Percentiles rank a stretch among this genome's conserved stretches.
phyloP scores from a whole-genome alignment of 2,888 invertebrate species.

The Ctena decussata region DNA sequence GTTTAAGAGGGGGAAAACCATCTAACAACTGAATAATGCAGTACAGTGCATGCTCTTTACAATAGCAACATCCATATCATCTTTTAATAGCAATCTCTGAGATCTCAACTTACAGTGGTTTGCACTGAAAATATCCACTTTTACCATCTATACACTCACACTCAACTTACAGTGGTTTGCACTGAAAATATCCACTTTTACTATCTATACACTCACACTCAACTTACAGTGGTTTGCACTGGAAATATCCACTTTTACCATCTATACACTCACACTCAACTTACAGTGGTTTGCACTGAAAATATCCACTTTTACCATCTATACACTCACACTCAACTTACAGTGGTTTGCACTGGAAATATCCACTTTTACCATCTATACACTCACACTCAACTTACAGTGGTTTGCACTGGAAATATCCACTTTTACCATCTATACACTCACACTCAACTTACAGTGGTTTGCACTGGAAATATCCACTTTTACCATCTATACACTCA shows the following conservation, averaged over 20 bases:
- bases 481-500: slow-evolving; percentile 72
- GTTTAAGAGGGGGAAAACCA: no score
- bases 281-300: slow-evolving; percentile 72
- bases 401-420: slow-evolving; percentile 73
- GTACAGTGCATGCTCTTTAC: no score
- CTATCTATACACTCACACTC: slow-evolving; percentile 72
- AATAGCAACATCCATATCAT: no score
- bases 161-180: slow-evolving; percentile 69
- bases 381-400: slow-evolving; percentile 77
- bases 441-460: slow-evolving; percentile 75
- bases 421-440: slow-evolving; percentile 72
- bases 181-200: slow-evolving; percentile 71
- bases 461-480: slow-evolving; percentile 73
- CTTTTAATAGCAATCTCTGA: no score
- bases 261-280: slow-evolving; percentile 76
- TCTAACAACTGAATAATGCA: no score
- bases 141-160: slow-evolving; percentile 75
- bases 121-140: slow-evolving; percentile 74
- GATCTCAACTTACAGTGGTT: slow-evolving; percentile 72
- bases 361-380: slow-evolving; percentile 71
- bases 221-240: slow-evolving; percentile 72
- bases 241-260: slow-evolving; percentile 71
- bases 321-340: slow-evolving; percentile 76
- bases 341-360: slow-evolving; percentile 72
- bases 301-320: slow-evolving; percentile 73